phyloP scores from a whole-genome alignment of 2,113 vertebrate species.

The Calyptomena viridis region DNA sequence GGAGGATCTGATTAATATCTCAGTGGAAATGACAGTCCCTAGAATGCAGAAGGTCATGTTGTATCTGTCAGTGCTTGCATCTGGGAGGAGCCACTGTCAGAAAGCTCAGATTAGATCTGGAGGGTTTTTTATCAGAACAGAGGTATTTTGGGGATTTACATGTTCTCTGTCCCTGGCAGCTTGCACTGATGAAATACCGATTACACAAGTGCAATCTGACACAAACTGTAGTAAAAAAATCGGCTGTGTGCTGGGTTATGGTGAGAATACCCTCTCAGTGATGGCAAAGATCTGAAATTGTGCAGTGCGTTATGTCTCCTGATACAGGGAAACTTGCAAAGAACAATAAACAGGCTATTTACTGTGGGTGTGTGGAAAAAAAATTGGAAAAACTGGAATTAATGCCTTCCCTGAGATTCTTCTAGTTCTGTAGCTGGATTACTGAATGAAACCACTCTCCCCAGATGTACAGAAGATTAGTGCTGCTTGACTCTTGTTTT shows the following conservation, averaged over 20 bases:
- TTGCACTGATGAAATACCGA: conserved; percentile 21
- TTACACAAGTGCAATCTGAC: conserved; percentile 19
- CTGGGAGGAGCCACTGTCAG: background rate
- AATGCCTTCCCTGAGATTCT: background rate
- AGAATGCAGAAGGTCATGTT: background rate
- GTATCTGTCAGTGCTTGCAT: background rate
- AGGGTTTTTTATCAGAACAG: background rate
- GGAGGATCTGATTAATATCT: background rate
- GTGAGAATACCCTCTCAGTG: background rate
- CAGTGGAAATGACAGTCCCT: background rate
- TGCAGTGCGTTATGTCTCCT: background rate
- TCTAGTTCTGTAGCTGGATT: background rate
- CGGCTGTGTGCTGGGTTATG: background rate
- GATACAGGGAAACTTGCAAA: background rate
- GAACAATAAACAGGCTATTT: background rate
- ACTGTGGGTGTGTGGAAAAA: background rate
- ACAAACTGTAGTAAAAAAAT: background rate
- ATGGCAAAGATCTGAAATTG: background rate
- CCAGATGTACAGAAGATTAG: conserved; percentile 1
- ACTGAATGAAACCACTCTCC: background rate
- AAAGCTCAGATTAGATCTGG: background rate
- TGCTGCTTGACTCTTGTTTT: background rate
- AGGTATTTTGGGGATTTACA: conserved; percentile 20
- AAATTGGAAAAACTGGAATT: background rate
- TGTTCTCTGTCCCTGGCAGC: background rate